Evolutionary conservation across 2,797 vertebrate species (phyloP), one percentile per base, ranked within the genome.

Genomic region (Esox lucius): DNA sequence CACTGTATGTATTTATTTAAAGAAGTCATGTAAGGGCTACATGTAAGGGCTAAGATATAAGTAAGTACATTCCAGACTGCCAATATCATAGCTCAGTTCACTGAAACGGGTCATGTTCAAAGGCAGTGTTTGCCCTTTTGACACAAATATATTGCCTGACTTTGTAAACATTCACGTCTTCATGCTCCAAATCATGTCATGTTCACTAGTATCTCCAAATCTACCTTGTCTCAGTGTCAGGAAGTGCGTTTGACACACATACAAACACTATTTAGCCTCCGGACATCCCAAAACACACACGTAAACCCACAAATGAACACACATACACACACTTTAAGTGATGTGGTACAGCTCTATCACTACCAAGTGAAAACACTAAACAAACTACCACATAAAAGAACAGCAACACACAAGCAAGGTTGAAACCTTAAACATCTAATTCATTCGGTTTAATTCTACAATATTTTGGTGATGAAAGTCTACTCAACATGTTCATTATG

Each of bases 191-290:
- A 88, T 85, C 49, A 72, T 85, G 84, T 90, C 88, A 87, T 80
- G 90, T 85, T 78, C 28, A 6, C 15, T 51, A 49, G 9, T 84
- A 86, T 90, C 86, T 87, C 24, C 53, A 33, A 73, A 75, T 75
- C 75, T 72, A 90, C 91, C 89, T 0, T 75, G 81, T 86, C 82
- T 89, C 74, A 19, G 31, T 83, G 87, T 89, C 82, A 91, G 91
- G 87, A 91, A 86, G 83, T 85, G 78, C 87, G 87, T 91, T 71
- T 88, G 88, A 88, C 84, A 90, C 67, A 7, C 19, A 76, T 22
- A 87, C 84, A 90, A 64, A 22, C 19, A 75, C 24, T 61, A 31
- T 67, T 78, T 70, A 77, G 83, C 89, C 85, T 66, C 9, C 82
- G 80, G 90, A 85, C 81, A 75, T 82, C 59, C 72, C 31, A 59